Evolutionary conservation across 2,113 vertebrate genomes (phyloP).

Genomic region (Phalacrocorax aristotelis): DNA sequence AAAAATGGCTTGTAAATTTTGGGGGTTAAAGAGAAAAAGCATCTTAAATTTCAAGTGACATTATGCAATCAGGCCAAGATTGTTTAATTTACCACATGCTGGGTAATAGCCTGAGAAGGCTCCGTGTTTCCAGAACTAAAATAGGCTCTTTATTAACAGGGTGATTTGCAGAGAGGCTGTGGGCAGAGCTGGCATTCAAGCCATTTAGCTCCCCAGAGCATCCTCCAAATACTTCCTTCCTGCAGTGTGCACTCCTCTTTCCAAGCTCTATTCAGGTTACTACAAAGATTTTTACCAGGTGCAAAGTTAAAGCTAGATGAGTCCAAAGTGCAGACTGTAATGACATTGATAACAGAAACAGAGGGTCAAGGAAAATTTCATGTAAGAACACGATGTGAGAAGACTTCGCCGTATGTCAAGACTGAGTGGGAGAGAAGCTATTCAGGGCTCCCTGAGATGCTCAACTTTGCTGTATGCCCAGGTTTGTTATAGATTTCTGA

Average conservation of each 20-base stretch:
- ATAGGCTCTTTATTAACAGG: slow-evolving; percentile 55
- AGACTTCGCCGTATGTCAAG: not conserved
- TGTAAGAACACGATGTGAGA: not conserved
- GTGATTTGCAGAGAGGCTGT: slow-evolving; percentile 48
- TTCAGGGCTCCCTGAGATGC: not conserved
- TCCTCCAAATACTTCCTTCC: slow-evolving; percentile 11
- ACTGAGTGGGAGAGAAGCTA: slow-evolving; percentile 14
- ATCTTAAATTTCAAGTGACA: slow-evolving; percentile 58
- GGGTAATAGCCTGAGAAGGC: slow-evolving; percentile 50
- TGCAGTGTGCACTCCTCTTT: not conserved
- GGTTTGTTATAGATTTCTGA: not conserved
- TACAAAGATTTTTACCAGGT: not conserved
- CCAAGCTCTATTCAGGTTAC: not conserved
- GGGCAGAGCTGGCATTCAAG: slow-evolving; percentile 16
- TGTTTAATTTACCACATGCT: slow-evolving; percentile 70
- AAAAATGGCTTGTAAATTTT: slow-evolving; percentile 62
- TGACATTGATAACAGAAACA: not conserved
- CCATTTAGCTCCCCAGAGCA: not conserved
- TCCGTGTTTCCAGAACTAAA: slow-evolving; percentile 50
- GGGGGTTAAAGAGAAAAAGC: slow-evolving; percentile 44
- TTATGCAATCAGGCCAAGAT: slow-evolving; percentile 60
- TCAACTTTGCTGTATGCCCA: not conserved
- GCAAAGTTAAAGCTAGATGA: not conserved
- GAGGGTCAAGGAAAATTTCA: not conserved
- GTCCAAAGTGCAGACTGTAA: not conserved